Conservation (phyloP, 1,140 invertebrate species). For the Venturia canescens region DNA sequence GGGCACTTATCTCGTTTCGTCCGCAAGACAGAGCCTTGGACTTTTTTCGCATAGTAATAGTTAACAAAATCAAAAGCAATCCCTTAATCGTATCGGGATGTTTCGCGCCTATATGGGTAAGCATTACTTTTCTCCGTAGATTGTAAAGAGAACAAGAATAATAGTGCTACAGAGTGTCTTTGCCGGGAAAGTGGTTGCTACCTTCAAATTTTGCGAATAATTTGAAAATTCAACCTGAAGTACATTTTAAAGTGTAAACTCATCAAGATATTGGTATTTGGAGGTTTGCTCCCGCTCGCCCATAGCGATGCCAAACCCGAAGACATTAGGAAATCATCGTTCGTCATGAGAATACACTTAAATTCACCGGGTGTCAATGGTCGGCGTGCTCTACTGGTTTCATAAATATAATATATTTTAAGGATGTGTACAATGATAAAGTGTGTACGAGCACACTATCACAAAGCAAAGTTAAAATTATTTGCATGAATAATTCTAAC, state of each 20-base stretch:
- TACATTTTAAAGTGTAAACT: neutral
- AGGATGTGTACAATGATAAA: constrained; percentile 54
- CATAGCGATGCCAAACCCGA: constrained; percentile 12
- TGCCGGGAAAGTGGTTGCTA: constrained; percentile 60
- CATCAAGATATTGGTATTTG: constrained; percentile 49
- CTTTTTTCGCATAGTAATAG: constrained; percentile 4
- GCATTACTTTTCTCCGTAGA: constrained; percentile 52
- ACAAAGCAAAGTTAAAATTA: neutral
- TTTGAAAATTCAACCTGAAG: neutral
- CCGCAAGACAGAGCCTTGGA: neutral
- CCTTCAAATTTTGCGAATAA: constrained; percentile 54
- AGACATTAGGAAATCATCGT: constrained; percentile 48
- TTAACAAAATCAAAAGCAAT: neutral
- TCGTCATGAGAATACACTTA: constrained; percentile 37
- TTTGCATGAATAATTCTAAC: no score
- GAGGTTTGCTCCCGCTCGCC: constrained; percentile 55
- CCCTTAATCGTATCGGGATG: neutral
- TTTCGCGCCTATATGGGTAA: constrained; percentile 61
- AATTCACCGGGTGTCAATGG: constrained; percentile 39
- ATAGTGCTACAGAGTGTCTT: neutral
- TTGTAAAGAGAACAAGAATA: neutral
- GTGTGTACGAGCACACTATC: neutral
- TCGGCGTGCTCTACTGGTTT: constrained; percentile 59
- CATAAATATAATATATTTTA: constrained; percentile 60
- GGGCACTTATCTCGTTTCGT: neutral